These are phyloP conservation scores for Cryptophagus acutangulus DNA, from an alignment of 2,888 invertebrate genomes.

Conservation along the genomic window DNA sequence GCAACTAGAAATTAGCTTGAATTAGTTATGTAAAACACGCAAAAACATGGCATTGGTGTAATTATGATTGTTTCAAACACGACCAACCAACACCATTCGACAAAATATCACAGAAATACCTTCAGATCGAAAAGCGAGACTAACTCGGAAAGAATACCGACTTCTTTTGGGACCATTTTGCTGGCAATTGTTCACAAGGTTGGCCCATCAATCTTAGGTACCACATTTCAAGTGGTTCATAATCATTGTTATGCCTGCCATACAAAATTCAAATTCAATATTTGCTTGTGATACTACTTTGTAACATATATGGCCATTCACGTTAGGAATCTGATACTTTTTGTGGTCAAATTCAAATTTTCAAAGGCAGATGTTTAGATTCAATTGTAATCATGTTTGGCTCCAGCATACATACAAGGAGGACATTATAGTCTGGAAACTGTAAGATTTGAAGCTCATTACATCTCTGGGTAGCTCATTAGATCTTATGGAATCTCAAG, in stretches of 20 bases:
- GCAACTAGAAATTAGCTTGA: slow-evolving; percentile 6
- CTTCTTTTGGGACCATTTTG: slow-evolving; percentile 19
- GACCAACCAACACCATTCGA: no score
- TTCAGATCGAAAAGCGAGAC: no score
- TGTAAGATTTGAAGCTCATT: background rate
- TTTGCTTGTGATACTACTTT: slow-evolving; percentile 3
- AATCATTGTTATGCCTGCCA: no score
- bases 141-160: slow-evolving; percentile 6
- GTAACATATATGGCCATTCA: slow-evolving; percentile 7
- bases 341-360: slow-evolving; percentile 2
- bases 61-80: no score
- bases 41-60: slow-evolving; percentile 13
- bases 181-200: slow-evolving; percentile 13
- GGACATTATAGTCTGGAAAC: background rate
- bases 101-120: slow-evolving; percentile 2
- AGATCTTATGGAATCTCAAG: no score
- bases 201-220: slow-evolving; percentile 16
- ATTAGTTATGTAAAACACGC: slow-evolving; percentile 11
- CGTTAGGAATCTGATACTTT: slow-evolving; percentile 4
- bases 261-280: background rate
- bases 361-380: background rate
- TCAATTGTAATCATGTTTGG: background rate
- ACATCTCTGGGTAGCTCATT: no score
- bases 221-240: background rate
- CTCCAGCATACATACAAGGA: background rate